Conservation (phyloP, 2,113 vertebrate species). For the Todiramphus chloris region DNA sequence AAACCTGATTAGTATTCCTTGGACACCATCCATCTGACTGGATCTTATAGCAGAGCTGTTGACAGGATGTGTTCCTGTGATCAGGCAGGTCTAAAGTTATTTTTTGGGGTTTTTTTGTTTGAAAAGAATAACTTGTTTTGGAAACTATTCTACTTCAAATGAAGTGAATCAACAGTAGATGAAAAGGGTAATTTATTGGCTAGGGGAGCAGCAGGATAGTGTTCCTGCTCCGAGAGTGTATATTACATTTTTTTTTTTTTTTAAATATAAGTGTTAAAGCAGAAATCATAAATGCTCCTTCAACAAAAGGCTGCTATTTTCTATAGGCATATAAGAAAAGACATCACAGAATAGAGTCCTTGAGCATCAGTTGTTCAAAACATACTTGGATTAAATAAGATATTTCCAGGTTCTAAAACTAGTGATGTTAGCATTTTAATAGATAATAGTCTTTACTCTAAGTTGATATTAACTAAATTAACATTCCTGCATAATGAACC, state of each 20-base stretch:
- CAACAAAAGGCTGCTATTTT: background rate
- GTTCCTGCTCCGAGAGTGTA: background rate
- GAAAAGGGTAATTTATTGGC: background rate
- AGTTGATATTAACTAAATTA: background rate
- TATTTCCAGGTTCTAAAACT: background rate
- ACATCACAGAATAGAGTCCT: background rate
- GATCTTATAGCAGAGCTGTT: background rate
- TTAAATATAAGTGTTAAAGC: background rate
- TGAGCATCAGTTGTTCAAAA: background rate
- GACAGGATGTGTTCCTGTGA: conserved; percentile 43
- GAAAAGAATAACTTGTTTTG: background rate
- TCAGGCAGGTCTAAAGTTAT: background rate
- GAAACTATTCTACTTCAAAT: conserved; percentile 8
- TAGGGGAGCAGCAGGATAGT: background rate
- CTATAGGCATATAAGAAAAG: background rate
- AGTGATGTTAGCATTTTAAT: background rate
- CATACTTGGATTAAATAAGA: background rate
- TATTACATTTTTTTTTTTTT: background rate
- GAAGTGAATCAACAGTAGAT: background rate
- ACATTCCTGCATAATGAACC: background rate
- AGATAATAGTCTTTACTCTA: background rate
- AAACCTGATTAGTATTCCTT: conserved; percentile 62
- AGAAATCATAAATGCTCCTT: background rate
- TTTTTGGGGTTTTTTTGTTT: background rate
- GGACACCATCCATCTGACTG: background rate